Conservation (phyloP, 2,797 vertebrate species). For the Neopelma chrysocephalum region DNA sequence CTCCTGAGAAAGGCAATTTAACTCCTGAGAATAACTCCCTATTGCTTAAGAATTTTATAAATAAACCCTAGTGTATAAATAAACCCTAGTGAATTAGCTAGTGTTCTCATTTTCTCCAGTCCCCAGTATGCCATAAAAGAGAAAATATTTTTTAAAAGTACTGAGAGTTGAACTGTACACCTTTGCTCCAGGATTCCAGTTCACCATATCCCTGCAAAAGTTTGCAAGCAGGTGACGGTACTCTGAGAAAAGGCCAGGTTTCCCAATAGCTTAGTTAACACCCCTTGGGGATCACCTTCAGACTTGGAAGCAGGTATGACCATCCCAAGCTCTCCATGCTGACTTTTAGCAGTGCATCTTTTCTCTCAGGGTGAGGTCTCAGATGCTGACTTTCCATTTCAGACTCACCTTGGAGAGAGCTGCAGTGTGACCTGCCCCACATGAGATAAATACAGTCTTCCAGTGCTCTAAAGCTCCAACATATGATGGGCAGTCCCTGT, state of each 20-base stretch:
- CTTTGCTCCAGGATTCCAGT: neutral
- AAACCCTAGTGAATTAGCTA: neutral
- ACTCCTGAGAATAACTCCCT: neutral
- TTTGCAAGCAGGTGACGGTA: neutral
- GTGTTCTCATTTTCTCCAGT: neutral
- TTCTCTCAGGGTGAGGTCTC: neutral
- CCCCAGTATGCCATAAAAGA: neutral
- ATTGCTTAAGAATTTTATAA: neutral
- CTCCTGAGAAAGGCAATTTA: neutral
- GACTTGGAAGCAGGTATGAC: neutral
- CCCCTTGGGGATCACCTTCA: fast-evolving
- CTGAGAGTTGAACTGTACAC: neutral
- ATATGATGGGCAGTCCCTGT: slow-evolving; percentile 69
- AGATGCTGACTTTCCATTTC: neutral
- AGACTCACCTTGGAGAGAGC: slow-evolving; percentile 81
- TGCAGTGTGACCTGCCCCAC: slow-evolving; percentile 84
- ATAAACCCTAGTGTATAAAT: neutral
- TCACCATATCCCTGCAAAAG: neutral
- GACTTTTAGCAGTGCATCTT: neutral
- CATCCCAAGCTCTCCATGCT: neutral
- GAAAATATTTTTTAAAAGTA: neutral
- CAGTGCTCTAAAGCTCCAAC: slow-evolving; percentile 72
- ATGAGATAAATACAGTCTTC: slow-evolving; percentile 78
- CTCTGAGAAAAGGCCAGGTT: neutral
- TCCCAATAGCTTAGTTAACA: neutral